Base-by-base conservation (phyloP, 1,140 invertebrate genomes). In the Papilio dardanus region DNA sequence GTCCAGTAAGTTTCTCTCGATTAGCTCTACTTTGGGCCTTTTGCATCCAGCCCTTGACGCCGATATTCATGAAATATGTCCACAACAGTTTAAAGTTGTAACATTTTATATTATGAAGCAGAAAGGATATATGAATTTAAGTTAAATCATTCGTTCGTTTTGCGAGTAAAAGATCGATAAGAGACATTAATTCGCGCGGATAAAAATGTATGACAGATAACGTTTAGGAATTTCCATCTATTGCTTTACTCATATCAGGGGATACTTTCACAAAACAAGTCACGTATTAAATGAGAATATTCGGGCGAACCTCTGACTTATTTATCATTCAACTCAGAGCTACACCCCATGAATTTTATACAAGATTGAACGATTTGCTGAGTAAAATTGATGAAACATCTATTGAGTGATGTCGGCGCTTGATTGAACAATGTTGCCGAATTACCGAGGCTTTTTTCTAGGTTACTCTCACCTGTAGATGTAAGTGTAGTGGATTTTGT, bases 211-310 rank as follows among this genome's bases (percentile, higher is more conserved):
- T 81, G 79, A 83, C 77, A 82, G 80, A 89, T 87, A 86, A 84
- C 81, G 69, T 79, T 76, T 67, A 76, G 75, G 76, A 78, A 79
- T 83, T 79, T 80, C 79, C 81, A 82, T 86, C 82, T 81, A 84
- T 88, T 82, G 83, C 81, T 82, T 87, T 88, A 88, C 88, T 86
- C 87, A 90, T 88, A 90, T 91, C 84, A 79, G 75, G 75, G 78
- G 79, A 80, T 84, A 85, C 85, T 84, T 86, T 91, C 86, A 82
- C 86, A 83, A 92, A 91, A 90, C 91, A 92, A 87, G 91, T 93
- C 91, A 93, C 91, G 91, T 93, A 93, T 86, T 91, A 93, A 92
- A 93, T 93, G 91, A 92, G 91, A 93, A 93, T 93, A 93, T 92
- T 93, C 86, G 91, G 90, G 81, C 85, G 83, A 89, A 88, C 89